These are phyloP conservation scores for Girardinus metallicus DNA, from an alignment of 2,797 vertebrate species.

Conservation along the genomic window DNA sequence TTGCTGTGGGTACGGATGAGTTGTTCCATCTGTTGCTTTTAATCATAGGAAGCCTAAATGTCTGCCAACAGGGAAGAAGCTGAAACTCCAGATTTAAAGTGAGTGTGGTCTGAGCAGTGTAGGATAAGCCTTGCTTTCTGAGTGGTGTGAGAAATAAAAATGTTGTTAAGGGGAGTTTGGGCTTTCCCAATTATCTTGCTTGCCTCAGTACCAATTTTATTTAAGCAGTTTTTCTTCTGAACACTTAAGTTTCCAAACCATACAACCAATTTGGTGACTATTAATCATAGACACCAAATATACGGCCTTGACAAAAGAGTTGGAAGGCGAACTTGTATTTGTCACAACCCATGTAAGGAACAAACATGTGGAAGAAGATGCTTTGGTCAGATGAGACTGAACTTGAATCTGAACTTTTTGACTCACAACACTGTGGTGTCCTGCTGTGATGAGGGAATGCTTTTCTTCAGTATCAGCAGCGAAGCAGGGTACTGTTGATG, in stretches of 20 bases:
- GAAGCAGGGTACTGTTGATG: not conserved
- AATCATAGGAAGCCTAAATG: too few relatives aligned
- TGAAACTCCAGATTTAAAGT: not conserved
- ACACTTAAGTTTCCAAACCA: not conserved
- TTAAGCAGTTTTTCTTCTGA: not conserved
- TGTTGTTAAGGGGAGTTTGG: not conserved
- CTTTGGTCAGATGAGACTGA: not conserved
- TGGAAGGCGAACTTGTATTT: not conserved
- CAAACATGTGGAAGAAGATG: not conserved
- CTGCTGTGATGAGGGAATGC: not conserved
- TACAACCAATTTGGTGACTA: not conserved
- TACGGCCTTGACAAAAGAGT: not conserved
- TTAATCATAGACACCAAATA: not conserved
- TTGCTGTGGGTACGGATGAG: not conserved
- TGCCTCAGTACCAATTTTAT: not conserved
- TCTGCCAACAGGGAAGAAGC: not conserved
- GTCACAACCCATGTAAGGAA: not conserved
- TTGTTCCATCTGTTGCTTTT: not conserved
- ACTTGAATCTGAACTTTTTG: not conserved
- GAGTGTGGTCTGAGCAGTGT: not conserved
- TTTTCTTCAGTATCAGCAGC: not conserved
- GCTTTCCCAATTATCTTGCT: not conserved
- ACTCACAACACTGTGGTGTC: not conserved
- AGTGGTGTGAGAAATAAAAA: not conserved
- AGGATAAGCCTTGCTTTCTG: not conserved